These are phyloP conservation scores for Gymnocephalus cernua DNA, from an alignment of 2,113 vertebrate species.

Conservation along the genomic window DNA sequence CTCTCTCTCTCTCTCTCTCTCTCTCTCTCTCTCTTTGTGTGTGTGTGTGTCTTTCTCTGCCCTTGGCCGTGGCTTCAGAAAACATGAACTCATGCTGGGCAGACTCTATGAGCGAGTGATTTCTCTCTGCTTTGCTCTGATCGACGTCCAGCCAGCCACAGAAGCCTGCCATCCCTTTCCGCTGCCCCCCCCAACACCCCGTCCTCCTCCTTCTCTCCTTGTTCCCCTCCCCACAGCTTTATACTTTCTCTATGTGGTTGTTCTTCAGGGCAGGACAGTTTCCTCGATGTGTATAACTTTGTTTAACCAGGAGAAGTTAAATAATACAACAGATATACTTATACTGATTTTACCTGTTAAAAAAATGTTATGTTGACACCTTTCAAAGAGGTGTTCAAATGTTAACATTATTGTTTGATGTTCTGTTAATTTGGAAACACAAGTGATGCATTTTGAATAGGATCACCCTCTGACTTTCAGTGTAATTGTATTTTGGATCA, in stretches of 20 bases:
- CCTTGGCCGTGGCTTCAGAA: conserved; percentile 59
- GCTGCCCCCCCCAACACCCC: background rate
- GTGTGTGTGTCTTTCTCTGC: conserved; percentile 49
- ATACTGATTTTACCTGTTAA: background rate
- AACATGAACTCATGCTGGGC: conserved; percentile 67
- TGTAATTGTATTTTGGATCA: background rate
- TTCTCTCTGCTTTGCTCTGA: conserved; percentile 61
- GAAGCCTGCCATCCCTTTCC: conserved; percentile 28
- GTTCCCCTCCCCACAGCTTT: background rate
- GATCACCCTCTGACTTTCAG: background rate
- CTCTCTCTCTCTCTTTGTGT: no score
- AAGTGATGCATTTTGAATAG: background rate
- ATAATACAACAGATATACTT: background rate
- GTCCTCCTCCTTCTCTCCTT: background rate
- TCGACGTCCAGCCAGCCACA: conserved; percentile 57
- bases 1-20: no score
- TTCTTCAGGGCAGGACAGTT: no score
- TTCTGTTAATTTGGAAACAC: background rate
- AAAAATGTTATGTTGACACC: background rate
- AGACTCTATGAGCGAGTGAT: conserved; percentile 54
- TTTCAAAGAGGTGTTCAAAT: background rate
- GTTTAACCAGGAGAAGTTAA: background rate
- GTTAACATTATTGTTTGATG: background rate
- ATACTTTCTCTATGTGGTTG: background rate
- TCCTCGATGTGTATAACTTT: background rate